phyloP scores from a whole-genome alignment of 2,113 vertebrate genomes.

The Stomatorhinus ivindoensis region DNA sequence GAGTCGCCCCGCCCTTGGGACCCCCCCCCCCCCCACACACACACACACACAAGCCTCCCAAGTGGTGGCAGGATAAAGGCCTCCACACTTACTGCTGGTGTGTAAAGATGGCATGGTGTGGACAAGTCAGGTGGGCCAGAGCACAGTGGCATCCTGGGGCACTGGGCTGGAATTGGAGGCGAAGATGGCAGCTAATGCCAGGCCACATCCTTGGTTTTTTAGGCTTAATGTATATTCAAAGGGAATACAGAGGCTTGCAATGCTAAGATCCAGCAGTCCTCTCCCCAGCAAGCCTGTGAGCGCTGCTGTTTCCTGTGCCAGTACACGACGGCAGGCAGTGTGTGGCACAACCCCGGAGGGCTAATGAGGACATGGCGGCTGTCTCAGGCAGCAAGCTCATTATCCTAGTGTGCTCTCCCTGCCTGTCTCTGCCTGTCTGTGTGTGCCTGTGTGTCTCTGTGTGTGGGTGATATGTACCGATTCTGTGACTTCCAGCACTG shows the following conservation, averaged over 20 bases:
- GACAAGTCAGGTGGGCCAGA: background rate
- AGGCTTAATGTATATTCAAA: background rate
- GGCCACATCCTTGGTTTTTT: background rate
- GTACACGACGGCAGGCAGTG: conserved; percentile 40
- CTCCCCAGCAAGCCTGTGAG: conserved; percentile 49
- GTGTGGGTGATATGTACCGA: conserved; percentile 20
- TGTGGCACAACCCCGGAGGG: background rate
- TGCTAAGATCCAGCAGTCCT: conserved; percentile 38
- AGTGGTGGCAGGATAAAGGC: background rate
- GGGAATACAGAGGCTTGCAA: background rate
- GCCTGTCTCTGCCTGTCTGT: conserved; percentile 3
- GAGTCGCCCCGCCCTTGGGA: background rate
- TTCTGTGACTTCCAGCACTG: conserved; percentile 26
- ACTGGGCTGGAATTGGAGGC: background rate
- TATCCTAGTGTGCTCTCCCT: conserved; percentile 10
- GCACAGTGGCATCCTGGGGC: background rate
- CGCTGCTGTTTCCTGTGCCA: conserved; percentile 37
- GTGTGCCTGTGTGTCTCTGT: background rate
- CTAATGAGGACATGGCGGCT: conserved; percentile 10
- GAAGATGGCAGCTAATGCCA: background rate
- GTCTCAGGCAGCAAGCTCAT: conserved; percentile 14
- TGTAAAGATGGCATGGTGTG: background rate
- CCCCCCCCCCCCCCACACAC: too few relatives aligned
- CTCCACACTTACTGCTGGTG: background rate
- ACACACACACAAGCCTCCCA: background rate